Percentiles rank a stretch among this genome's conserved stretches.
These are phyloP conservation scores for Apis dorsata DNA, from an alignment of 1,140 invertebrate species.

Conservation along the genomic window DNA sequence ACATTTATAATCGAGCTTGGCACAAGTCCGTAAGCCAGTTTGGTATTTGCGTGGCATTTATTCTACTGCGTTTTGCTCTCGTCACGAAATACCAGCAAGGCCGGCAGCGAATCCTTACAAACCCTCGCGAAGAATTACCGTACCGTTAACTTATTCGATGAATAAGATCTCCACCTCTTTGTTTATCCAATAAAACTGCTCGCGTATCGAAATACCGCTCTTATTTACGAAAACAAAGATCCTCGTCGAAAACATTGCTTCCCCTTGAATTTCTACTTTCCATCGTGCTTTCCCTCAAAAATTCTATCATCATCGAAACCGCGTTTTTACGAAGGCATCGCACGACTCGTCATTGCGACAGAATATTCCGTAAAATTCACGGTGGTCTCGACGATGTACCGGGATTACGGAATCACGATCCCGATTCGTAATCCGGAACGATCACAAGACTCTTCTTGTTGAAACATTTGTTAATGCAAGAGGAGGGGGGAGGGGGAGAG, in stretches of 20 bases:
- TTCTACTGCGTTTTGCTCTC: constrained; percentile 48
- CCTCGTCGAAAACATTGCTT: background rate
- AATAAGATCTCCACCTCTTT: constrained; percentile 5
- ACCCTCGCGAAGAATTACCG: constrained; percentile 28
- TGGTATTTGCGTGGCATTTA: constrained; percentile 71
- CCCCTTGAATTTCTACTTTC: background rate
- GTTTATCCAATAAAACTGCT: constrained; percentile 16
- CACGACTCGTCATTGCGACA: constrained; percentile 27
- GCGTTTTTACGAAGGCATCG: constrained; percentile 6
- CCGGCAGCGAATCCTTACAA: constrained; percentile 54
- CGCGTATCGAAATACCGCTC: background rate
- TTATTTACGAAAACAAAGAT: background rate
- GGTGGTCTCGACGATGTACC: constrained; percentile 16
- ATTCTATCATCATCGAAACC: background rate
- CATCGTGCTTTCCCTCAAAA: background rate
- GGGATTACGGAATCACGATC: constrained; percentile 1
- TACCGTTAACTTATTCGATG: constrained; percentile 29
- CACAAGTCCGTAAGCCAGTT: constrained; percentile 51
- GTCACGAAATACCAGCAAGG: constrained; percentile 47
- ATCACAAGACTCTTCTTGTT: too few relatives aligned
- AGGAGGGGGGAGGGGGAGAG: too few relatives aligned
- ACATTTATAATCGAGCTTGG: constrained; percentile 54
- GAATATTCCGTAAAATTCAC: constrained; percentile 37
- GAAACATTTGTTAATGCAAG: too few relatives aligned
- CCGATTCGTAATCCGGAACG: too few relatives aligned